phyloP scores from a whole-genome alignment of 2,113 vertebrate genomes.

The Semnornis frantzii region DNA sequence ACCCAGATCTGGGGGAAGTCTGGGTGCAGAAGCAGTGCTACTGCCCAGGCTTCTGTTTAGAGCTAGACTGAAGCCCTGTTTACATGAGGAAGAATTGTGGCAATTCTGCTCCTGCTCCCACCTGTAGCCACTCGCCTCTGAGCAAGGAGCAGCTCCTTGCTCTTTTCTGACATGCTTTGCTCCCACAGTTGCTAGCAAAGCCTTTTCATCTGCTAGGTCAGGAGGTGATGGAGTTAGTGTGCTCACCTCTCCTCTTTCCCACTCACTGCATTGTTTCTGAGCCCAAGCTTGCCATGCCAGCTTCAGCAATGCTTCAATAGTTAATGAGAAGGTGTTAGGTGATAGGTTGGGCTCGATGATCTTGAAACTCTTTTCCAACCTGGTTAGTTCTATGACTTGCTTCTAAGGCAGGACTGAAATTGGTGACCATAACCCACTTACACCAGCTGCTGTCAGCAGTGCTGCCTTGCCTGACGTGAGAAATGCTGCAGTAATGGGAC shows the following conservation, averaged over 20 bases:
- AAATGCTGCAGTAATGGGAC: background rate
- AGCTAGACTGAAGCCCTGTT: background rate
- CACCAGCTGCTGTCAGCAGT: background rate
- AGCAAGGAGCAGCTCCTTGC: background rate
- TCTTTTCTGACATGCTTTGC: background rate
- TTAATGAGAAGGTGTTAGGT: no score
- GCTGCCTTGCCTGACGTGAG: background rate
- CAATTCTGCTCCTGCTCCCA: background rate
- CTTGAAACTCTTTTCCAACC: no score
- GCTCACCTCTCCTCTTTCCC: background rate
- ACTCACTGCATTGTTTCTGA: background rate
- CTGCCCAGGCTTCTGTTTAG: background rate
- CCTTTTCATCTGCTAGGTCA: background rate
- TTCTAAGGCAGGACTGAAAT: background rate
- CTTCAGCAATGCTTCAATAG: background rate
- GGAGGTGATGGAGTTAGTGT: fast-evolving
- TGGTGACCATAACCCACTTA: background rate
- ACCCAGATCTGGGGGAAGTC: background rate
- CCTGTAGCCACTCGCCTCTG: background rate
- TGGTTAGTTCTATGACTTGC: background rate
- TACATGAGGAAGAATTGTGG: background rate
- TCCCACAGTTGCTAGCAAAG: background rate
- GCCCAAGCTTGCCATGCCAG: background rate
- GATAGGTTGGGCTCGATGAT: no score
- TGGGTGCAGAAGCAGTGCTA: background rate